Base-by-base conservation (phyloP, 2,113 vertebrate genomes). In the Circaetus cinerascens region DNA sequence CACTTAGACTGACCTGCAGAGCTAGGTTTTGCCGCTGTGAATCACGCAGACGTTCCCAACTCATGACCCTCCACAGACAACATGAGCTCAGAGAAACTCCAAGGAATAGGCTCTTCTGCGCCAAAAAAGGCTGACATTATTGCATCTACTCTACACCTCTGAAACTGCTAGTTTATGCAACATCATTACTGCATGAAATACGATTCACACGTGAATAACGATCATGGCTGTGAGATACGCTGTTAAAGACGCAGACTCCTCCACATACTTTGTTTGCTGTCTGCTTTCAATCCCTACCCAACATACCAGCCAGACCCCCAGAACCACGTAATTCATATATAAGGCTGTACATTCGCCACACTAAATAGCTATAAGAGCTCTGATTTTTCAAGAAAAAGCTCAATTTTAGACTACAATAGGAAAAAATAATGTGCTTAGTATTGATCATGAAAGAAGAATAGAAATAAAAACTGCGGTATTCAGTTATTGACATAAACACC, bases 201-300 rank as follows among this genome's bases (percentile, higher is more conserved):
- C 4, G 0, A 43, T 64, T 72, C 71, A 73, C 81, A 78, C 13
- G 5, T 30, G 64, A 46, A 8, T 1, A 27, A 67, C 0, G 0
- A 40, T 15, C 0, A 0, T 0, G 59, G 16, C 81, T 29, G 79
- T 2, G 85, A 66, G 59, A 62, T 5, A 26, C 0, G 0, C 90
- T 40, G 77, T 46, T 75, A 90, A 78, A 87, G 85, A 50, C 19
- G 3, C 90, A 81, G 90, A 8, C 41, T 60, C 40, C 60, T 77
- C 77, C 51, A 34, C 41, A 1, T 21, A 16, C 22, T 69, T 53
- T 5, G 2, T 53, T 69, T n/a, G 64, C 74, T 41, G 8, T 6
- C 81, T 72, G 69, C 74, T 46, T 34, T 46, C 56, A 50, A 8
- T 4, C 60, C 50, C 74, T 51, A 6, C 32, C n/a, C 77, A n/a